Percentiles rank a stretch among this genome's conserved stretches.
phyloP scores from a whole-genome alignment of 1,140 invertebrate genomes.

The Macrosteles quadrilineatus region DNA sequence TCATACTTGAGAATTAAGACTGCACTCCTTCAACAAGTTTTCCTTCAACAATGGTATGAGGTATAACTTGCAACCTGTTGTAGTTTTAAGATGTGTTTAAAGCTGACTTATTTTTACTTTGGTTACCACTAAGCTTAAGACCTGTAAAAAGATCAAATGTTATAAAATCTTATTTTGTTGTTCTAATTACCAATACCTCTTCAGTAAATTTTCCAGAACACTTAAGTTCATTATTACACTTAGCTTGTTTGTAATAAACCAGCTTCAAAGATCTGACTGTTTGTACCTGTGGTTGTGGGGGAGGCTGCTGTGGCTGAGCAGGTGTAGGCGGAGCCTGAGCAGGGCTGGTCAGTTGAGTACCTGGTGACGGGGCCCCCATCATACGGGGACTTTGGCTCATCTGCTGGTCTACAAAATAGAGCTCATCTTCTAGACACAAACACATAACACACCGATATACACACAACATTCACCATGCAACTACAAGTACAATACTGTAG shows the following conservation, averaged over 20 bases:
- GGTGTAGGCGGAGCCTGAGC: background rate
- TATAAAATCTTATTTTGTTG: too few relatives aligned
- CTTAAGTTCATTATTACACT: background rate
- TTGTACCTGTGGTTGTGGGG: conserved; percentile 46
- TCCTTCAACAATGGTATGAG: too few relatives aligned
- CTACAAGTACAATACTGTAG: background rate
- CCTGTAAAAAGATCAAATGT: too few relatives aligned
- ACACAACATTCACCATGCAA: background rate
- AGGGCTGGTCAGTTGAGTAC: background rate
- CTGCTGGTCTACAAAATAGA: conserved; percentile 26
- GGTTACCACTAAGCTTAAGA: too few relatives aligned
- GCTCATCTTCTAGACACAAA: conserved; percentile 19
- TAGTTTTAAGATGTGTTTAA: too few relatives aligned
- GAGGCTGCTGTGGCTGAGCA: conserved; percentile 41
- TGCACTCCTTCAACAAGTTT: too few relatives aligned
- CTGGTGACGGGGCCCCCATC: background rate
- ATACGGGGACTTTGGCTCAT: conserved; percentile 6
- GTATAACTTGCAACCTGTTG: too few relatives aligned
- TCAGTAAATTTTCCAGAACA: too few relatives aligned
- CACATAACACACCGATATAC: conserved; percentile 6
- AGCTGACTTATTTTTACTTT: too few relatives aligned
- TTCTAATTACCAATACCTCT: too few relatives aligned
- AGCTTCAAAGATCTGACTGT: background rate
- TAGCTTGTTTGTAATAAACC: background rate
- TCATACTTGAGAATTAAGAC: too few relatives aligned